Percentiles rank a stretch among this genome's conserved stretches.
phyloP scores from a whole-genome alignment of 1,140 invertebrate genomes.

The Pogonomyrmex californicus region DNA sequence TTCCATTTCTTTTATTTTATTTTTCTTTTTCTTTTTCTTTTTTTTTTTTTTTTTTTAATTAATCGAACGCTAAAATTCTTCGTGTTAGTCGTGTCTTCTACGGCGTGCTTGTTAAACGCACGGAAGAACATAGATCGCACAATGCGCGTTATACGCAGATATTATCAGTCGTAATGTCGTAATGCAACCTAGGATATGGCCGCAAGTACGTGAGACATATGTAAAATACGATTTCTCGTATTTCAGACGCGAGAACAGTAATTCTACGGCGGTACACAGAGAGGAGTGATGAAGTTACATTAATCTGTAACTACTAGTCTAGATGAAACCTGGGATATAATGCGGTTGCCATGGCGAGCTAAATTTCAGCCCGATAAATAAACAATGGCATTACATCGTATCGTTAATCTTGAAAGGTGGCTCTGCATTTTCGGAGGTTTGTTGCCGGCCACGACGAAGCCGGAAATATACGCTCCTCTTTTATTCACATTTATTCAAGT shows the following conservation, averaged over 20 bases:
- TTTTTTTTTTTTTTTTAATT: slow-evolving; percentile 22
- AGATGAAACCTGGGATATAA: neutral
- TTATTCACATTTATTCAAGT: slow-evolving; percentile 57
- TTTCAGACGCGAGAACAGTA: slow-evolving; percentile 30
- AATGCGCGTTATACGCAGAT: slow-evolving; percentile 2
- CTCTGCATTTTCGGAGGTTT: neutral
- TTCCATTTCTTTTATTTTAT: slow-evolving; percentile 25
- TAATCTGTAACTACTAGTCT: neutral
- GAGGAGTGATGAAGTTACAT: slow-evolving; percentile 26
- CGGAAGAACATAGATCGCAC: neutral
- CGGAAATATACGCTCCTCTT: neutral
- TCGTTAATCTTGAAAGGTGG: neutral
- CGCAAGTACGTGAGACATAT: slow-evolving; percentile 10
- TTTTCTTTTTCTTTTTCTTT: neutral
- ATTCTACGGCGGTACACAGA: slow-evolving; percentile 22
- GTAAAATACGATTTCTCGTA: slow-evolving; percentile 38
- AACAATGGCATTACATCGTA: neutral
- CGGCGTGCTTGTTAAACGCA: neutral
- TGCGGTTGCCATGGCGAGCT: neutral
- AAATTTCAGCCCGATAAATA: slow-evolving; percentile 5
- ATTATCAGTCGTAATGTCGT: slow-evolving; percentile 37
- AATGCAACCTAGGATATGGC: neutral
- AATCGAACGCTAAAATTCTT: neutral
- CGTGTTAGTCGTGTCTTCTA: neutral
- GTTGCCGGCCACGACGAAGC: too few species aligned